Base-by-base conservation (phyloP, 2,888 invertebrate species). In the Leucoma salicis region DNA sequence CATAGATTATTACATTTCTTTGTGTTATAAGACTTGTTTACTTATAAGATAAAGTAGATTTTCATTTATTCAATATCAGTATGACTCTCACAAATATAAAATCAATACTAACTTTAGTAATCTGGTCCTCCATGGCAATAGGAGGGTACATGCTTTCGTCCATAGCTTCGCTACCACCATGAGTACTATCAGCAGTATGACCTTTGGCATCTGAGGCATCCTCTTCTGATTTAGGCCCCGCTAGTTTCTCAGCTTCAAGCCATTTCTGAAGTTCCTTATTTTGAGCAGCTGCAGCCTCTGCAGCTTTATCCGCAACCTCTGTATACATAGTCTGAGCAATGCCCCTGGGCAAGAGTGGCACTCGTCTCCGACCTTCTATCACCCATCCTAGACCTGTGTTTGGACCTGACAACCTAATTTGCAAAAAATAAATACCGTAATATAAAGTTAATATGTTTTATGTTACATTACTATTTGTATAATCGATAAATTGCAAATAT, bases 261-360 rank as follows among this genome's bases (percentile, higher is more conserved):
- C 81, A 78, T 42, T 81, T 83, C 46, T 74, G 68, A 13, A 86
- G 60, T 45, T 85, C 84, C 39, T 74, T 80, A 46, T 89, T 88
- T 47, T 87, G 85, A 3, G 70, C 78, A 3, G 77, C 78, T 0
- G 78, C 77, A 1, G 68, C 70, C 44, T 83, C 82, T 0, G 95
- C 95, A 37, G 94, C 92, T 74, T 93, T 94, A 78, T 96, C 96
- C 10, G 97, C 97, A 56, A 96, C 91, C 49, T 94, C 93, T 45
- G 95, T 94, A 73, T 95, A 95, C 27, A 94, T 94, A 4, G 97
- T 96, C 70, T 96, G 95, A 5, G 97, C 95, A 38, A 95, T 92
- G n/a, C 95, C 92, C 46, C 97, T 91, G 4, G 96, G 95, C 83
- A 97, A 88, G 33, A 97, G 85, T 1, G 97, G 97, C 63, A 96